Base-by-base conservation (phyloP, 2,888 invertebrate species). In the Leptinotarsa peninsularis region DNA sequence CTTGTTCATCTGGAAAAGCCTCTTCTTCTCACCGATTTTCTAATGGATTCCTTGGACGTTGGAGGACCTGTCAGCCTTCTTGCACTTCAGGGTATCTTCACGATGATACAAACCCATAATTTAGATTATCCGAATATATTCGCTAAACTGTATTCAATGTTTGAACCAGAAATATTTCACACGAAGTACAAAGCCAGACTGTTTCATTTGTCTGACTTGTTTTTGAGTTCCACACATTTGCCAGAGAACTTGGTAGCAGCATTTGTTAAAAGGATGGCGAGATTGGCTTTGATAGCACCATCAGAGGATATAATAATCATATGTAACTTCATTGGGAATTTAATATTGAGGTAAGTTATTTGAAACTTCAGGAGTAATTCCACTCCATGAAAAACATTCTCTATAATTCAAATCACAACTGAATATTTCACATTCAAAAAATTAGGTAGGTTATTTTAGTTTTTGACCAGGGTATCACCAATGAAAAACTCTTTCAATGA, bases 71-170 rank as follows among this genome's bases (percentile, higher is more conserved):
- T 96, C 77, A 95, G 97, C 86, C 91, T 98, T 85, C 89, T 99
- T 71, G 96, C 98, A 0, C 90, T 99, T 15, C 97, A 98, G 87
- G 98, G 98, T 23, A 93, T 98, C 72, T 95, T 97, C 86, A 93
- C 95, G 70, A 91, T 99, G 79, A 96, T 98, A 76, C 94, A 95
- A 80, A 93, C 94, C 77, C 94, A 97, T 89, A 98, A 98, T 90
- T 92, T 99, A 89, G 95, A 98, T 84, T 98, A 98, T 89, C 98
- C 98, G 0, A 95, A 97, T 86, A 96, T 99, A 87, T 99, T 96
- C 89, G 93, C 93, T 82, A 97, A 98, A 84, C 90, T 99, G n/a
- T 99, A 99, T 89, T 94, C 94, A 23, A 94, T 99, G 93, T 95
- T 98, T 85, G 94, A 96, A 84, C 95, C 97, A 0, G 94, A 95